phyloP scores from a whole-genome alignment of 2,797 vertebrate genomes.

The Melanotaenia nigrans region DNA sequence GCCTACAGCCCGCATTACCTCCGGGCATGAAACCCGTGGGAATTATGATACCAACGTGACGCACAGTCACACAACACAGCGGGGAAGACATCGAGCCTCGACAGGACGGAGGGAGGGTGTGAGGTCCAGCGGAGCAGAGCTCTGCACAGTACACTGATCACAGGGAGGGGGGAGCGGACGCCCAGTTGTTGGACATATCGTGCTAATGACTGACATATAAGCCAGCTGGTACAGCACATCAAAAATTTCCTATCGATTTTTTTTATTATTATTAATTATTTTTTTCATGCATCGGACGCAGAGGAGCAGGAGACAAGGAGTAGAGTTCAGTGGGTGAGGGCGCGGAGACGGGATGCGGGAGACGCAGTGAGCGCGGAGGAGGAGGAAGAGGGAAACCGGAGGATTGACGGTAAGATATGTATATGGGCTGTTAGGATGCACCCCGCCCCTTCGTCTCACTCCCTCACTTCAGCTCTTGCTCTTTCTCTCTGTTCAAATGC shows the following conservation, averaged over 20 bases:
- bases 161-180: slow-evolving; percentile 63
- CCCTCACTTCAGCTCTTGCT: not conserved
- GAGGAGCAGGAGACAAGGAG: slow-evolving; percentile 51
- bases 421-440: slow-evolving; percentile 69
- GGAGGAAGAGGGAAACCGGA: slow-evolving; percentile 70
- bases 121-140: slow-evolving; percentile 64
- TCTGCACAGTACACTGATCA: slow-evolving; percentile 45
- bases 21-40: slow-evolving; percentile 77
- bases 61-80: slow-evolving; percentile 72
- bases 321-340: slow-evolving; percentile 68
- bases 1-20: slow-evolving; percentile 65
- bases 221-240: slow-evolving; percentile 38
- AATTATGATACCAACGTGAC: slow-evolving; percentile 80
- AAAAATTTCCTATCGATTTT: slow-evolving; percentile 54
- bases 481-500: slow-evolving; percentile 12
- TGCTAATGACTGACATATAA: slow-evolving; percentile 61
- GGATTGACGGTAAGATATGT: slow-evolving; percentile 81
- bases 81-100: slow-evolving; percentile 72
- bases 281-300: slow-evolving; percentile 72
- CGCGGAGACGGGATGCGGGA: slow-evolving; percentile 77
- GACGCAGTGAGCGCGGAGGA: slow-evolving; percentile 77
- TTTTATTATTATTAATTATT: slow-evolving; percentile 29
- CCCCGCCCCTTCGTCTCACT: slow-evolving; percentile 57
- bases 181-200: slow-evolving; percentile 66
- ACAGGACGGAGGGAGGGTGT: slow-evolving; percentile 72